A percentile compares a stretch with the other conserved stretches of the same genome.
Evolutionary conservation across 1,140 invertebrate genomes (phyloP).

Genomic region (Brachionus plicatilis): DNA sequence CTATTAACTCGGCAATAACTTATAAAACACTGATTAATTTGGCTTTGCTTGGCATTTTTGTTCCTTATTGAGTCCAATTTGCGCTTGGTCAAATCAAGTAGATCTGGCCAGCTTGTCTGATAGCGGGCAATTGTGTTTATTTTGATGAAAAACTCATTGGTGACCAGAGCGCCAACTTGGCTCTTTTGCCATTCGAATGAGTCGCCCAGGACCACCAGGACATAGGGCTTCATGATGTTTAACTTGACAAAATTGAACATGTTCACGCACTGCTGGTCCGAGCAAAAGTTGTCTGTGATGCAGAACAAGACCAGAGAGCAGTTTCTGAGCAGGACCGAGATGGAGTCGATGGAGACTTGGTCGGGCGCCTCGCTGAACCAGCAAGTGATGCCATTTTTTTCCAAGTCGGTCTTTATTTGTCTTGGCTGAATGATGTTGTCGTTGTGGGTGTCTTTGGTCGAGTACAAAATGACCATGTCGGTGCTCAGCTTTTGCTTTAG

Average conservation of each 20-base stretch:
- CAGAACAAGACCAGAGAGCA: conserved; percentile 46
- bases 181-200: conserved; percentile 47
- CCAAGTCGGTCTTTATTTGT: conserved; percentile 45
- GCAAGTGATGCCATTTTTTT: conserved; percentile 44
- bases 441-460: conserved; percentile 36
- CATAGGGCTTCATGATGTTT: conserved; percentile 46
- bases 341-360: neutral
- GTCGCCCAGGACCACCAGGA: conserved; percentile 46
- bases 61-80: conserved; percentile 41
- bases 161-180: conserved; percentile 47
- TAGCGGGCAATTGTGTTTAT: conserved; percentile 47
- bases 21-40: conserved; percentile 9
- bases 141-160: conserved; percentile 50
- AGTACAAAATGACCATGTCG: conserved; percentile 49
- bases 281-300: conserved; percentile 50
- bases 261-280: conserved; percentile 45
- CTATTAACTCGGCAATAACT: conserved; percentile 47
- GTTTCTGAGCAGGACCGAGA: conserved; percentile 8
- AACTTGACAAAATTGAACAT: conserved; percentile 48
- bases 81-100: conserved; percentile 43
- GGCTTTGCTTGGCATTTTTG: conserved; percentile 20
- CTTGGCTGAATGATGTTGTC: conserved; percentile 42
- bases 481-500: conserved; percentile 45
- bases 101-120: conserved; percentile 45
- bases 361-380: conserved; percentile 42